Base-by-base conservation (phyloP, 2,113 vertebrate genomes). In the Sturnira hondurensis region DNA sequence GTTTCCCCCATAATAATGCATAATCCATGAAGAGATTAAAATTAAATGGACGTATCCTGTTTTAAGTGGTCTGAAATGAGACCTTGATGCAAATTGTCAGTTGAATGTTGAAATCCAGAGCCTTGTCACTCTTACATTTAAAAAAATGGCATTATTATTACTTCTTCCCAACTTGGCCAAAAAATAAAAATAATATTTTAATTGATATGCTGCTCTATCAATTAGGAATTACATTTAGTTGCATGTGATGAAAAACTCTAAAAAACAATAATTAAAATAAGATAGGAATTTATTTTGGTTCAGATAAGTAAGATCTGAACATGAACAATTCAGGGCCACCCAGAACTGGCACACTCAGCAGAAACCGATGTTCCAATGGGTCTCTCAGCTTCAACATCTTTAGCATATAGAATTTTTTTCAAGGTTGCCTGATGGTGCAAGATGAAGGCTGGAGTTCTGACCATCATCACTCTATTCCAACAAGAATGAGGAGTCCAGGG, bases 101-200 rank as follows among this genome's bases (percentile, higher is more conserved):
- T 89, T 91, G 68, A 54, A 38, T 28, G 9, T 24, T 86, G 33
- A 95, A 81, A 47, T 38, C 8, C 33, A 76, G 94, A 95, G 52
- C 6, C 2, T 12, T 63, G 12, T 76, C 52, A 26, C 3, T 38
- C 33, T 91, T 58, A n/a, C 5, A 43, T 41, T 73, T 54, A 36
- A 20, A 78, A 78, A 36, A 70, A 58, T 41, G 7, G 8, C 7
- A 47, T 19, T 89, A 45, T 38, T 41, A 61, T 70, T 74, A 68
- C 12, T 43, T 89, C 54, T 77, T 86, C 26, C 56, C 50, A 78
- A 7, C 31, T 56, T 3, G 54, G 33, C 2, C 52, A n/a, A 58
- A 85, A 67, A 43, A 81, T 11, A 36, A 50, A 47, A 93, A 45
- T 14, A 50, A 61, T 87, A 85, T 85, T 92, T 93, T 77, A 87